A percentile compares a stretch with the other conserved stretches of the same genome.
Conservation (phyloP, 2,113 vertebrate genomes). For the Plectropomus leopardus region DNA sequence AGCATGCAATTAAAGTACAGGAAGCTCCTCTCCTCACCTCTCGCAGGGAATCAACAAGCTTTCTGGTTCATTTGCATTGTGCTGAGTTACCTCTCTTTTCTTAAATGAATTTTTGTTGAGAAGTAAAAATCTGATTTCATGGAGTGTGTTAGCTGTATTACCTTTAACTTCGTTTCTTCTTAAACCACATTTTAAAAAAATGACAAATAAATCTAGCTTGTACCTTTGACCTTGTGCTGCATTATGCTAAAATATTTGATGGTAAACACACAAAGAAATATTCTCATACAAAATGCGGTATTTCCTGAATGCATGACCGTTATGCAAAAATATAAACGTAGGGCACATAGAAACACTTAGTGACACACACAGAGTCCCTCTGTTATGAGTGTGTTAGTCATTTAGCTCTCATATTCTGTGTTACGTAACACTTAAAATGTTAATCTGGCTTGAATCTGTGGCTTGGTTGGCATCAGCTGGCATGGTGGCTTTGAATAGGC, state of each 20-base stretch:
- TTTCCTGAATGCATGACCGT: neutral
- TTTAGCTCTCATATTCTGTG: constrained; percentile 51
- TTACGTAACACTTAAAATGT: constrained; percentile 54
- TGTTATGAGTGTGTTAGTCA: constrained; percentile 34
- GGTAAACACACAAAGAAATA: neutral
- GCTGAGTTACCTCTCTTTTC: neutral
- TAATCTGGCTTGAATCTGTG: constrained; percentile 55
- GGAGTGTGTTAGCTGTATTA: neutral
- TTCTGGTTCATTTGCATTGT: constrained; percentile 9
- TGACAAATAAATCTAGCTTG: too few relatives aligned
- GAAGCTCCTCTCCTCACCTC: constrained; percentile 56
- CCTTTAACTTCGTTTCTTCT: too few relatives aligned
- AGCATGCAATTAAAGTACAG: constrained; percentile 45
- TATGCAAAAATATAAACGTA: constrained; percentile 4
- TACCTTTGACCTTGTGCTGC: too few relatives aligned
- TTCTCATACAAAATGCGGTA: neutral
- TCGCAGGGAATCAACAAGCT: neutral
- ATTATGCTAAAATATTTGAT: neutral
- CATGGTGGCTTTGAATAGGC: constrained; percentile 40
- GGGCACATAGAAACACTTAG: constrained; percentile 6
- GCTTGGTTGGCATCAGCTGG: constrained; percentile 51
- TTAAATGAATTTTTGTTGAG: neutral
- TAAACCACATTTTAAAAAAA: too few relatives aligned
- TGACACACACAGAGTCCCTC: neutral
- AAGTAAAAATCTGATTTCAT: constrained; percentile 3